Evolutionary conservation across 2,888 invertebrate species (phyloP), one percentile per base, ranked within the genome.

Genomic region (Phytoseiulus persimilis): DNA sequence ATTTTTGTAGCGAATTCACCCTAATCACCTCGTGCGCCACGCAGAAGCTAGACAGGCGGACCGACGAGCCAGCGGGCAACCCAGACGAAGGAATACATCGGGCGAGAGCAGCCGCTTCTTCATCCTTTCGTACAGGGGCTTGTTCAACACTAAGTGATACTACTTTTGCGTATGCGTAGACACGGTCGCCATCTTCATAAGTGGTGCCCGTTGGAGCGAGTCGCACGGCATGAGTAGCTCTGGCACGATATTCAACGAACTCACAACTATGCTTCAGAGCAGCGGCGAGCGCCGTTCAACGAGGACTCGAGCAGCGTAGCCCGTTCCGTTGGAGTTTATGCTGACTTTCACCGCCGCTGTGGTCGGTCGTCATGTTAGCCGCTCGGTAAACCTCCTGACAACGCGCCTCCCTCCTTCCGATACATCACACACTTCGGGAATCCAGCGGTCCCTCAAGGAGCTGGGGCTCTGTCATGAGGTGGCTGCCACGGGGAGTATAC

Each of bases 111-210:
- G 65, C 65, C 1, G 65, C 65, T 65, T 65, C 65, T 65, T 65
- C 65, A 65, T 65, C 65, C 65, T 65, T 65, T 28, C 65, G 65
- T 65, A 18, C 65, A 65, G 18, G 65, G 28, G 65, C 65, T 65
- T 65, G 65, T 65, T 65, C 18, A 65, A 65, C 65, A 65, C 65
- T 65, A 65, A 65, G 65, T 65, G 65, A 65, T 65, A 65, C 65
- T 65, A 65, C 65, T 65, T 65, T 65, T 65, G 65, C 65, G 65
- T 65, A 65, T 65, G 65, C 65, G 65, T 65, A 6, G 65, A 65
- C 65, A 65, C 65, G 65, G 65, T 65, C 65, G 65, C 65, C 65
- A 65, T 65, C 65, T 65, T 65, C 65, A 65, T 65, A 65, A 65
- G 65, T 65, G 65, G 5, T 23, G 18, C 65, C 65, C 18, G 18